Conservation (phyloP, 2,888 invertebrate genomes). For the Platycheirus rosarum region DNA sequence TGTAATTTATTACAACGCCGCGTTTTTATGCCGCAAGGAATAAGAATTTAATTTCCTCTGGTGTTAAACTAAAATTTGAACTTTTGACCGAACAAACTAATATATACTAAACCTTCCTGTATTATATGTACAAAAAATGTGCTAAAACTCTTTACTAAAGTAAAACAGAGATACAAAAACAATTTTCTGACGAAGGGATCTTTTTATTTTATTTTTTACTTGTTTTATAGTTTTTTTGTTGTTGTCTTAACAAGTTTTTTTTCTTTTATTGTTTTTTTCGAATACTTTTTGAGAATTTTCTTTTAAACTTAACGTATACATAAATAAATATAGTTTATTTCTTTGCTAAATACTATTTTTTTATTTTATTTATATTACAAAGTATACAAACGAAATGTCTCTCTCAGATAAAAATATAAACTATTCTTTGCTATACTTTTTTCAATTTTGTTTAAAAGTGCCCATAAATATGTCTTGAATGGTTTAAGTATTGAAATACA, state of each 20-base stretch:
- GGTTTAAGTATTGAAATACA: background rate
- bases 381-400: constrained; percentile 39
- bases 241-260: constrained; percentile 4
- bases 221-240: constrained; percentile 27
- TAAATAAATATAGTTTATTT: constrained; percentile 49
- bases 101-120: too few species aligned
- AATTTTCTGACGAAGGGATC: constrained; percentile 67
- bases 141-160: too few species aligned
- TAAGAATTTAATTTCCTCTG: too few species aligned
- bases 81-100: too few species aligned
- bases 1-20: too few species aligned
- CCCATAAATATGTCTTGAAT: constrained; percentile 12
- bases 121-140: too few species aligned
- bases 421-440: constrained; percentile 26
- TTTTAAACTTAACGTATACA: constrained; percentile 34
- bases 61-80: too few species aligned
- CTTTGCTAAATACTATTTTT: constrained; percentile 45
- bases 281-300: constrained; percentile 18
- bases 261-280: constrained; percentile 26
- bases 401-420: background rate
- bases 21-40: too few species aligned
- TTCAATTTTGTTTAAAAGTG: constrained; percentile 14
- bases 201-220: background rate
- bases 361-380: constrained; percentile 45
- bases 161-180: background rate